Evolutionary conservation across 2,113 vertebrate genomes (phyloP), one percentile per base, ranked within the genome.

Genomic region (Scortum barcoo): DNA sequence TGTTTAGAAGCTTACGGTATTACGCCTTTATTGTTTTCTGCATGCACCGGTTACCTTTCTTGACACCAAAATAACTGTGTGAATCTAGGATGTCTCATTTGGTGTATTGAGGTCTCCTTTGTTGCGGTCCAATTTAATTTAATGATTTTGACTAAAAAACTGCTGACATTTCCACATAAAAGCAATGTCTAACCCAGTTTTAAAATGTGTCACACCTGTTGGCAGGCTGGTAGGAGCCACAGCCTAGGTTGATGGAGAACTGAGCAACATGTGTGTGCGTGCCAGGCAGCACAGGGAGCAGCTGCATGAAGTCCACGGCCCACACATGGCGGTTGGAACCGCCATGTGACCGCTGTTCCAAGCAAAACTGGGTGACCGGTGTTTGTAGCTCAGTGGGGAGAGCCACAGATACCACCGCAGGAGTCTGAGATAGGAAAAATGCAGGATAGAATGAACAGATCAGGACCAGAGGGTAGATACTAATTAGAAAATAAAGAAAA

Each of bases 211-310:
- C 61, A 44, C 96, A 99, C 98, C 98, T 99, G 96, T 99, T 99
- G 70, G 96, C 96, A 57, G 97, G 97, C 74, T 99, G 97, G 66
- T 98, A 96, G 22, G 97, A 98, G 86, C 98, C 98, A 90, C 98
- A 99, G 67, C 98, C 98, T 57, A 99, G 93, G 91, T 99, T 99
- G 93, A 99, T 97, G 81, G 98, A 99, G 94, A 99, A 99, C 81
- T 99, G 97, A 80, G 96, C 96, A 91, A 99, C 96, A 72, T 99
- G 98, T 16, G 98, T 98, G 91, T 96, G 95, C 0, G 96, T 95
- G 51, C 96, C 94, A 75, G 98, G 97, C 3, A 99, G 94, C 77
- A 98, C 95, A 0, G 98, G 97, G 38, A 99, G 96, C 87, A 98
- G 90, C 0, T 99, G 98, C 95, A 99, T 96, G 81, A 97, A 98